Base-by-base conservation (phyloP, 2,888 invertebrate genomes). In the Oscheius sp. region DNA sequence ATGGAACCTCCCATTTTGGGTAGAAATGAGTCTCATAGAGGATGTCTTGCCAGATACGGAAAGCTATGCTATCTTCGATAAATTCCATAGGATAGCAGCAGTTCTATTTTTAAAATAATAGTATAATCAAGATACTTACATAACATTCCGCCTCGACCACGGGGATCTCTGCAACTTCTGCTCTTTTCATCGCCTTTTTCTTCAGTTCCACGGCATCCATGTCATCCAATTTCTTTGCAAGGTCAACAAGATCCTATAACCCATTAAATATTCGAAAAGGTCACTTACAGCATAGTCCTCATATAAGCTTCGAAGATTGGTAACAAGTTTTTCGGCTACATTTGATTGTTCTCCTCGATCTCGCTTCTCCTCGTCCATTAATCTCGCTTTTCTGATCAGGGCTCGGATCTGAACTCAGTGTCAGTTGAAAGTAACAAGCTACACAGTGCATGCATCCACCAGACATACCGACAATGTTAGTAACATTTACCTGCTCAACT, bases 11-110 rank as follows among this genome's bases (percentile, higher is more conserved):
- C 59, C 63, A 69, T 41, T 61, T 73, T 0, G 78, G 80, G 72
- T 83, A 84, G 16, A 86, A 43, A 58, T 83, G 80, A 49, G 64
- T 76, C 12, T 77, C 74, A 53, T 80, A 84, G 23, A 86, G 72
- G 41, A 75, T 74, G 21, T 75, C 74, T 69, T 84, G 68, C 74
- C 85, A 77, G 0, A 74, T 63, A 18, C 83, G 70, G 23, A 80
- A 70, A 0, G 74, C 66, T 6, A 80, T 72, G 0, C 82, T 83
- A 25, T 84, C 83, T 0, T 77, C 80, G 0, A 77, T 56, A 2
- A 76, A 70, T 27, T 84, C 80, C 27, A 84, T 58, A 7, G 74
- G 80, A 41, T 71, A 74, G 55, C 84, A 86, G 29, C 83, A 84
- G 5, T 73, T 43, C 80, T 81, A 55, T 35, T 6, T 3, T 9